Evolutionary conservation across 1,140 invertebrate species (phyloP), one percentile per base, ranked within the genome.

Genomic region (Tetraneura akinire): DNA sequence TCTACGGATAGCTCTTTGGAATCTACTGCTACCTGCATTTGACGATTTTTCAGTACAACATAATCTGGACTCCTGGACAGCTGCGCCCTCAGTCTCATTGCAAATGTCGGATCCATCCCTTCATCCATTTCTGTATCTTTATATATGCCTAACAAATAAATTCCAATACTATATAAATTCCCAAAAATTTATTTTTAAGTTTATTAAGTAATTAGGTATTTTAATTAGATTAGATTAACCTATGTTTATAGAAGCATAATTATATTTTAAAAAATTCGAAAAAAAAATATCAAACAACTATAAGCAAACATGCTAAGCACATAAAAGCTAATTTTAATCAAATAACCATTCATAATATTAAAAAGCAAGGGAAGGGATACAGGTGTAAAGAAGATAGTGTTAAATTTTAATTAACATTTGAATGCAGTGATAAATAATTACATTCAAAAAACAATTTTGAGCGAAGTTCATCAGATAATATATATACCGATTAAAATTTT

Each of bases 1-100:
- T 81, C 80, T 6, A 66, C 51, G 14, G 74, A 60, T 47, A 62
- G 74, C 26, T 37, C 6, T 14, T 78, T 78, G 9, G 37, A 45
- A 18, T 78, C 74, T 45, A 55, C 21, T 21, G 74, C 23, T 42
- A n/a, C 16, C 23, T 78, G 74, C 37, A 62, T 60, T 62, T 78
- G 74, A 29, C 74, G 74, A 16, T 78, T 78, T 78, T 78, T 78
- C 55, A 78, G 32, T 16, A 78, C 74, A 42, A 78, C 74, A 16
- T 78, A 78, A 18, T 78, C 74, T 10, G 74, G 74, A 78, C 74
- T 78, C 26, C 55, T 78, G 3, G 74, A 78, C 21, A 78, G 55
- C 74, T 78, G 74, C 74, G 53, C 74, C 53, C 74, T 78, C 55
- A 78, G 74, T 78, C 74, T 78, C 74, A 78, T 78, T 78, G 74